Evolutionary conservation across 2,888 invertebrate genomes (phyloP), one percentile per base, ranked within the genome.

Genomic region (Aporophyla nigra): DNA sequence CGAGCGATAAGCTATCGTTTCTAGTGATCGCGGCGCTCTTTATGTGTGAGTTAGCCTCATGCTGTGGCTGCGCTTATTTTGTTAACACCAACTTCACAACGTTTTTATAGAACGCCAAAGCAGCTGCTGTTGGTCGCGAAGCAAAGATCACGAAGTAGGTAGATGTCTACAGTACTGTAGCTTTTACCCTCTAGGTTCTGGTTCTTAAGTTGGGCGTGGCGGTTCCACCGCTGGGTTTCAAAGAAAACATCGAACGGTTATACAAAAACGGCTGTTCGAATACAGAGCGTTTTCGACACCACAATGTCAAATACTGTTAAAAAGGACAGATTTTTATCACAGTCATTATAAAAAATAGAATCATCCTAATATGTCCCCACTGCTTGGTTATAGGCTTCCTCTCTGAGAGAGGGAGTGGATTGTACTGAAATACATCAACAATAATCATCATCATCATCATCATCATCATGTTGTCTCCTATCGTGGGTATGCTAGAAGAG

Each of bases 1-100:
- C 72, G 10, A 59, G 68, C 68, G 87, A 87, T 89, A 89, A 9
- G 82, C 67, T 89, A 89, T 89, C 88, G 76, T n/a, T 71, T 73
- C 72, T 72, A 71, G 82, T 49, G 76, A 88, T 86, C 85, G 86
- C 87, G 84, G 87, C 61, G 19, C 74, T 84, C 80, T 88, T 89
- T 82, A 58, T 85, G 73, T 69, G 24, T 51, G 24, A 2, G 40
- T 63, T 62, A 71, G 71, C 14, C 40, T 43, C 62, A 19, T 58
- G 21, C 69, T 49, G 63, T 40, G 71, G 21, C 21, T 74, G 12
- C 7, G 40, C 67, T 61, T 68, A 56, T 7, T 27, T 49, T 49
- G 59, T 59, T 51, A 53, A 61, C 43, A 49, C 6, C 3, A 59
- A 59, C 5, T 33, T 21, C 10, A 12, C 10, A 9, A 54, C 1